phyloP scores from a whole-genome alignment of 2,113 vertebrate species.

The Hippoglossus stenolepis region DNA sequence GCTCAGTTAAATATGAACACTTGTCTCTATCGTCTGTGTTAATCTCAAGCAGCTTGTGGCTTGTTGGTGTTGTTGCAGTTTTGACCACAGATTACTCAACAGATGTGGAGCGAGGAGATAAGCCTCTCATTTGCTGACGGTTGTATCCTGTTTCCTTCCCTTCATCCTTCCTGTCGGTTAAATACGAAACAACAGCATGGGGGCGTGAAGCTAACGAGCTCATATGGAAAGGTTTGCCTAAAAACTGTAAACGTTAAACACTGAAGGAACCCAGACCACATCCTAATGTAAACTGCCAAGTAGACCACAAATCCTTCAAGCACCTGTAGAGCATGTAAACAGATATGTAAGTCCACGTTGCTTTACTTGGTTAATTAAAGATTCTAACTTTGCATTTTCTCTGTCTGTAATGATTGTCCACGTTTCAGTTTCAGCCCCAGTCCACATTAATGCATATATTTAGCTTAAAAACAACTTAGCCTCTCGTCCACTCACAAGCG shows the following conservation, averaged over 20 bases:
- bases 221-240: background rate
- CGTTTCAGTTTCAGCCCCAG: too few relatives aligned
- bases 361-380: too few relatives aligned
- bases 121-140: constrained; percentile 1
- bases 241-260: background rate
- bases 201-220: background rate
- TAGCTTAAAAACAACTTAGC: too few relatives aligned
- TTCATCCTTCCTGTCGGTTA: constrained; percentile 5
- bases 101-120: constrained; percentile 8
- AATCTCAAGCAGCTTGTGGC: background rate
- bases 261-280: background rate
- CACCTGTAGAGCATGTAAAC: background rate
- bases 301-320: background rate
- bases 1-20: background rate
- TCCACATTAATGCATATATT: too few relatives aligned
- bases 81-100: constrained; percentile 12
- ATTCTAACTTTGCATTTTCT: background rate
- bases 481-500: too few relatives aligned
- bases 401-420: background rate
- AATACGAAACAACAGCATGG: constrained; percentile 18
- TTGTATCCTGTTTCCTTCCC: constrained; percentile 29
- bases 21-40: background rate
- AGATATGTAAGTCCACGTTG: too few relatives aligned
- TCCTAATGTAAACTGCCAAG: background rate
- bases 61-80: background rate